phyloP scores from a whole-genome alignment of 1,140 invertebrate genomes.

The Campodea augens region DNA sequence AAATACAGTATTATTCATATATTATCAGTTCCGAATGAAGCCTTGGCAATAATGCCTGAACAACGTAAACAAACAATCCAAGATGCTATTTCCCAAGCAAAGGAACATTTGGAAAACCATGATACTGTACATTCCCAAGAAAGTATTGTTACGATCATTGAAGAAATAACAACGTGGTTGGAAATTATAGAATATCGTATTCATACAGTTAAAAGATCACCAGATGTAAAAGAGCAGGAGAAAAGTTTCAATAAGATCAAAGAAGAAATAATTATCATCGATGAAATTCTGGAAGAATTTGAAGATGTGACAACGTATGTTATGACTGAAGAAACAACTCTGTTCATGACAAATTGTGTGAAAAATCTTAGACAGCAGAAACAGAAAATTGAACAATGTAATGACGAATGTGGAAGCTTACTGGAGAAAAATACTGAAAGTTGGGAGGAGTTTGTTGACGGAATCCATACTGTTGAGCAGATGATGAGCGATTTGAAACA shows the following conservation, averaged over 20 bases:
- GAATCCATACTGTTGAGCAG: conserved; percentile 30
- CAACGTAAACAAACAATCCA: not conserved
- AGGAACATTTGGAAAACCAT: not conserved
- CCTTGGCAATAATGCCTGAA: too few species aligned
- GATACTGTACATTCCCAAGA: too few species aligned
- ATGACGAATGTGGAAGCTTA: conserved; percentile 27
- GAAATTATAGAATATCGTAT: conserved; percentile 64
- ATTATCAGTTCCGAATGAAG: too few species aligned
- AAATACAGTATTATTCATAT: too few species aligned
- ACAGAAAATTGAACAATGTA: conserved; percentile 36
- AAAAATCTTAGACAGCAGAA: conserved; percentile 29
- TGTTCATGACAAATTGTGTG: conserved; percentile 28
- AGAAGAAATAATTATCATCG: conserved; percentile 30
- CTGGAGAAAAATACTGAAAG: conserved; percentile 32
- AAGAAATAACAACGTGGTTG: conserved; percentile 57
- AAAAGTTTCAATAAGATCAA: conserved; percentile 27
- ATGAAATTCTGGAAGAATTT: conserved; percentile 26
- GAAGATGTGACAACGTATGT: conserved; percentile 29
- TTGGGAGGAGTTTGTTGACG: conserved; percentile 46
- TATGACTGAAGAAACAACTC: conserved; percentile 26
- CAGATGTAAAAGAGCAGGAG: conserved; percentile 25
- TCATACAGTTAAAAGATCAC: conserved; percentile 36
- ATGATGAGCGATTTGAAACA: conserved; percentile 31
- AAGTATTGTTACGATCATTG: conserved; percentile 34
- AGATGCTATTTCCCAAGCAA: not conserved